A percentile compares a stretch with the other conserved stretches of the same genome.
These are phyloP conservation scores for Salticus scenicus DNA, from an alignment of 2,888 invertebrate genomes.

Conservation along the genomic window DNA sequence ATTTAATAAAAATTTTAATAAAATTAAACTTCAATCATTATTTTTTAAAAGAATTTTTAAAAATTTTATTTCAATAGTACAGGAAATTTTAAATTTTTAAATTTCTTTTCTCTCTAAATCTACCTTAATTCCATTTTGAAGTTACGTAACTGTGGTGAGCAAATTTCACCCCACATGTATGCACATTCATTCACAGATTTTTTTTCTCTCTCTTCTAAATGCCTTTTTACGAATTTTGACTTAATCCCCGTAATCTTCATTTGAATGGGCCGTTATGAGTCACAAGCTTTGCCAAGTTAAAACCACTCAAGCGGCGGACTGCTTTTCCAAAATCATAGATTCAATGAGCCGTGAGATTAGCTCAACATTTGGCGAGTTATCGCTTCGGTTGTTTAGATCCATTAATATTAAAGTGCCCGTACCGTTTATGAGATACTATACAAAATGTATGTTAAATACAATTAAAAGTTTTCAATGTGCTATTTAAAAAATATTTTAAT, in stretches of 20 bases:
- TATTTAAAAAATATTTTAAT: too few species aligned
- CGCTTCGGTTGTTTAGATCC: neutral
- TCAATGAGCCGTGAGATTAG: neutral
- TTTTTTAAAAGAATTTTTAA: too few species aligned
- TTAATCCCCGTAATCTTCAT: conserved; percentile 17
- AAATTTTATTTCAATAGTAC: too few species aligned
- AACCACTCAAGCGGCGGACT: neutral
- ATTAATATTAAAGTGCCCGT: too few species aligned
- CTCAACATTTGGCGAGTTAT: neutral
- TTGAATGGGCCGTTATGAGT: conserved; percentile 15
- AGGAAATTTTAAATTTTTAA: too few species aligned
- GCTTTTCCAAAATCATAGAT: conserved; percentile 2
- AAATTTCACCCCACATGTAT: neutral
- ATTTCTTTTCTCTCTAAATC: too few species aligned
- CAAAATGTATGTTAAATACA: too few species aligned
- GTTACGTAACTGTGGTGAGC: neutral
- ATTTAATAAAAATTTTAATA: too few species aligned
- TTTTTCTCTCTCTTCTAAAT: neutral
- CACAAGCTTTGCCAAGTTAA: conserved; percentile 1
- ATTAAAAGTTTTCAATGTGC: too few species aligned
- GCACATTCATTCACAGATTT: neutral
- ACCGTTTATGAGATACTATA: too few species aligned
- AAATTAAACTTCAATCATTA: too few species aligned
- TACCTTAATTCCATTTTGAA: too few species aligned
- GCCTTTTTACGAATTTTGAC: conserved; percentile 12